Evolutionary conservation across 1,140 invertebrate genomes (phyloP), one percentile per base, ranked within the genome.

Genomic region (Hypsibius dujardini): DNA sequence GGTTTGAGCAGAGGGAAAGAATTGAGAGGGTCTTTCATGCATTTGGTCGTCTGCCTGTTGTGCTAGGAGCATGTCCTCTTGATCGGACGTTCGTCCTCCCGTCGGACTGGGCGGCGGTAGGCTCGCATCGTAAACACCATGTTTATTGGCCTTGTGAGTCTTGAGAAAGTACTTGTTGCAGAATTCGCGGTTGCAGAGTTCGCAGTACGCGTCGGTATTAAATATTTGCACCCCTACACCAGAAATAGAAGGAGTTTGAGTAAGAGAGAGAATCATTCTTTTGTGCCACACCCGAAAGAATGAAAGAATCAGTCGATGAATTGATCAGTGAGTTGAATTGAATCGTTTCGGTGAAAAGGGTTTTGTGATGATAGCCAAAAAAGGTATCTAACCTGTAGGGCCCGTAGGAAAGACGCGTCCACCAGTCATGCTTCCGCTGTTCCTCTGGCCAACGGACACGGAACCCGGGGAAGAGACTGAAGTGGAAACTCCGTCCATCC

Each of bases 121-220:
- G 28, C 2, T 28, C 59, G n/a, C 45, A 46, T 73, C 73, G 45
- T 12, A 59, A 71, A 79, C 76, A 42, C 84, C 83, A 77, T 85
- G 84, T 72, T 85, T 84, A 74, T 83, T 84, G 71, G 83, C 81
- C 76, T 83, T 83, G 76, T 85, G 85, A 28, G 83, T 81, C 73
- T 83, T 81, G 42, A 85, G 75, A 72, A 82, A 83, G 74, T 83
- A 83, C 73, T 81, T 82, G 74, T 80, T 81, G 69, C 84, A 84
- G 74, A 85, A 83, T 74, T 84, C 83, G 72, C 82, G 79, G 71
- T 82, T 78, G 78, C 84, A 86, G 47, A 85, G 74, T 71, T 82
- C 81, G 79, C 93, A 95, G 78, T 94, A 97, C 1, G 94, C 92
- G 81, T 95, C 93, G 45, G 86, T 88, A 79, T 97, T 95, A 77